Evolutionary conservation across 2,797 vertebrate genomes (phyloP).

Genomic region (Avahi laniger): DNA sequence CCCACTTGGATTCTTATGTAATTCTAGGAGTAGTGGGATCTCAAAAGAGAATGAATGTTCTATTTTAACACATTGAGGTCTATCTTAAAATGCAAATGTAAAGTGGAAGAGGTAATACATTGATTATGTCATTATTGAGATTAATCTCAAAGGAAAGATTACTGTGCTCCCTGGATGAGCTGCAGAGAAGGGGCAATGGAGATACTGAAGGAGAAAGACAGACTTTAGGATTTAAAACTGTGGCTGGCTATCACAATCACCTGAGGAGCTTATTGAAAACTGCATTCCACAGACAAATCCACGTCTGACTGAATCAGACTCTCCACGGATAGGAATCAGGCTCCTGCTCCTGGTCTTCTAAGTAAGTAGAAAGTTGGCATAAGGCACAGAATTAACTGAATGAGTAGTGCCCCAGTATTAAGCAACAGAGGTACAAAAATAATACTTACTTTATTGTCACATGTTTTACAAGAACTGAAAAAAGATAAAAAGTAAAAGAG

Average conservation of each 20-base stretch:
- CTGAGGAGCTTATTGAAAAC: not conserved
- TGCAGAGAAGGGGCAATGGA: not conserved
- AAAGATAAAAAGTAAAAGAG: not conserved
- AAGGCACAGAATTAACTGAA: not conserved
- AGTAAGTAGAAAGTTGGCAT: not conserved
- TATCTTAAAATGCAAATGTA: not conserved
- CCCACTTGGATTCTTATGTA: not conserved
- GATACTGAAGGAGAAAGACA: not conserved
- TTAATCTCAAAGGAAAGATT: not conserved
- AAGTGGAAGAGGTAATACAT: not conserved
- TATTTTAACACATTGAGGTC: not conserved
- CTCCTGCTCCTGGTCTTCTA: not conserved
- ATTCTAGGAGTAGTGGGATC: not conserved
- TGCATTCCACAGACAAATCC: not conserved
- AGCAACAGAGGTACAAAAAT: slow-evolving; percentile 10
- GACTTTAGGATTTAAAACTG: not conserved
- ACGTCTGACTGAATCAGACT: not conserved
- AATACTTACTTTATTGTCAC: not conserved
- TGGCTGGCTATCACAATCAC: not conserved
- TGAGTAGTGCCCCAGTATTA: not conserved
- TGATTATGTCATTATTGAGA: not conserved
- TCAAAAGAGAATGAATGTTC: not conserved
- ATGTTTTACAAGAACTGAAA: not conserved
- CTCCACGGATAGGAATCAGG: not conserved
- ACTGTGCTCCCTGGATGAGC: not conserved